Base-by-base conservation (phyloP, 1,140 invertebrate species). In the Cydia fagiglandana region DNA sequence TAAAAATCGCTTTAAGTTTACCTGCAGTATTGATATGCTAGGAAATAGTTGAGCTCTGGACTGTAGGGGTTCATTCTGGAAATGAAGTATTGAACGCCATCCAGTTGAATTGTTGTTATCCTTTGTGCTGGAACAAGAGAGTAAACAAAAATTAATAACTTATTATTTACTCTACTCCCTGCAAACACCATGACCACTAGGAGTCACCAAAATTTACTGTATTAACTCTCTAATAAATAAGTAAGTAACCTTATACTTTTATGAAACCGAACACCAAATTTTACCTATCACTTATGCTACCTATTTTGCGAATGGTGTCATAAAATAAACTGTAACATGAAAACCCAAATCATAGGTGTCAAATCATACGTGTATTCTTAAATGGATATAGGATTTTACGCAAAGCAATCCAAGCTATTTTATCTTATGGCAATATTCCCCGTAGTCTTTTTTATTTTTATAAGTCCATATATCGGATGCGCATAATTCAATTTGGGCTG, bases 31-130 rank as follows among this genome's bases (percentile, higher is more conserved):
- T 98, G 96, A 88, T 97, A 98, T 50, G 97, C 96, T 83, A 97
- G 92, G 94, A 96, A 97, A 88, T 97, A 98, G 91, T 97, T 97
- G 73, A 97, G 94, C 85, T 96, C 96, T 12, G 97, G 96, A 77
- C 96, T 96, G 92, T 97, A 97, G 7, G 97, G 97, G 88, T 97
- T 97, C 95, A 97, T 97, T 84, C 96, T 94, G 78, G 96, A 97
- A 76, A 98, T 96, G 90, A 97, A 98, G 88, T 98, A 98, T 85
- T 97, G 96, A 34, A 97, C 96, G 64, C 96, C 96, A 92, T 97
- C 97, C 85, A 97, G 86, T 85, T 97, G 96, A 81, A 97, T 97
- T 73, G 96, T 97, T 34, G 96, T 97, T 93, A 97, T 97, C 91
- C 96, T 95, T 94, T 97, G 96, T 83, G 95, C 96, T 97, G 94